A percentile compares a stretch with the other conserved stretches of the same genome.
Conservation (phyloP, 2,113 vertebrate species). For the Cyprinodon brontotheroides region DNA sequence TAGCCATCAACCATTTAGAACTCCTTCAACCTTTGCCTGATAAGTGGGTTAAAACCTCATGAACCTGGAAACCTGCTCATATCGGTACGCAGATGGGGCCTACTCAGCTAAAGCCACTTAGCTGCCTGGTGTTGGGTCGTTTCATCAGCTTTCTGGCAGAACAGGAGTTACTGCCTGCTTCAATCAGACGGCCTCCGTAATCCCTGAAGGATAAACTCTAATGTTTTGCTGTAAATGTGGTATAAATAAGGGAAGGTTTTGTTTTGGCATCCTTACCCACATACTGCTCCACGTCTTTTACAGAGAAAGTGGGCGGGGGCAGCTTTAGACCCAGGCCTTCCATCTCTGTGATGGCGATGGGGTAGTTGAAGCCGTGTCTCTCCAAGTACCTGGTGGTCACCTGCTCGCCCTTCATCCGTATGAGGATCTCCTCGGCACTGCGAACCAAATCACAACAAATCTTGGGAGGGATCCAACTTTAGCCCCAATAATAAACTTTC, state of each 20-base stretch:
- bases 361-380: slow-evolving; percentile 92
- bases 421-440: slow-evolving; percentile 92
- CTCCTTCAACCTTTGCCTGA: slow-evolving; percentile 57
- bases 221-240: slow-evolving; percentile 16
- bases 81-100: slow-evolving; percentile 66
- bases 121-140: slow-evolving; percentile 31
- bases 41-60: slow-evolving; percentile 68
- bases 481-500: no score
- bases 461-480: background rate
- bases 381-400: slow-evolving; percentile 93
- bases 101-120: slow-evolving; percentile 46
- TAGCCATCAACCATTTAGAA: slow-evolving; percentile 59
- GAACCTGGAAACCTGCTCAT: slow-evolving; percentile 62
- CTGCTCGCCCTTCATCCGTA: slow-evolving; percentile 91
- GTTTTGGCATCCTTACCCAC: slow-evolving; percentile 85
- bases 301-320: slow-evolving; percentile 87
- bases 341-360: slow-evolving; percentile 88
- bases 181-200: slow-evolving; percentile 10
- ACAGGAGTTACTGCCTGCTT: slow-evolving; percentile 1
- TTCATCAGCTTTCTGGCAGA: slow-evolving; percentile 49
- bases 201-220: slow-evolving; percentile 25
- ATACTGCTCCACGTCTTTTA: slow-evolving; percentile 93
- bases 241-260: background rate
- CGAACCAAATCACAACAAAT: slow-evolving; percentile 1
- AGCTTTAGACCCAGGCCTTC: slow-evolving; percentile 94